Base-by-base conservation (phyloP, 2,797 vertebrate species). In the Lepidocolaptes lacrymiger region DNA sequence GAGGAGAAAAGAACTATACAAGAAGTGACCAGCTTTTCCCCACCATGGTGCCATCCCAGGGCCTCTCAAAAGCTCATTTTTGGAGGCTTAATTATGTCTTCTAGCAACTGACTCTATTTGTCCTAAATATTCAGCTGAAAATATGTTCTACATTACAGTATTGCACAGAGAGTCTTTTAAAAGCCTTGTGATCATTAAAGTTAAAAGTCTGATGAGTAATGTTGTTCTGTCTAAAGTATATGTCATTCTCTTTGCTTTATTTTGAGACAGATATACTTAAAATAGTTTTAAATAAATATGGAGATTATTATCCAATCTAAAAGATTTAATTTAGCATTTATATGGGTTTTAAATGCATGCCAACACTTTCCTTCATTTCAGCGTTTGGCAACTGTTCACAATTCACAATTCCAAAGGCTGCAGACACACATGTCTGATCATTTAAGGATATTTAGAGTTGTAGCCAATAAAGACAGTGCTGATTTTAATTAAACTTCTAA, bases 241-340 rank as follows among this genome's bases (percentile, higher is more conserved):
- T 81, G 66, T 95, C 22, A 17, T 97, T 97, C 89, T 89, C 95
- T 97, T 97, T 97, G 88, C 81, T 97, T 97, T 97, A 97, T 97
- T 97, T 97, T 97, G 94, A 97, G 96, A 95, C 91, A 93, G 79
- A 96, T 94, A 92, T 58, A 92, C 95, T 97, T 97, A 97, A 98
- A 97, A 98, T 97, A 98, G 97, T 73, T 95, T 93, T 91, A 91
- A 46, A 91, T 93, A 97, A 98, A 97, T 95, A 96, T 96, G 97
- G 95, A 97, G 85, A 95, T 98, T 97, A 97, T 98, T 98, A 97
- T 96, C 93, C 96, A 97, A 97, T 96, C 97, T 94, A 95, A 91
- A 94, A 96, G 93, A 97, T 97, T 98, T 97, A 96, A 97, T 97
- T 98, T 97, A 96, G 89, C 92, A 95, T 97, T 97, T 97, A 96